Conservation (phyloP, 35 echinoderm and acorn worm species). For the Lytechinus pictus region DNA sequence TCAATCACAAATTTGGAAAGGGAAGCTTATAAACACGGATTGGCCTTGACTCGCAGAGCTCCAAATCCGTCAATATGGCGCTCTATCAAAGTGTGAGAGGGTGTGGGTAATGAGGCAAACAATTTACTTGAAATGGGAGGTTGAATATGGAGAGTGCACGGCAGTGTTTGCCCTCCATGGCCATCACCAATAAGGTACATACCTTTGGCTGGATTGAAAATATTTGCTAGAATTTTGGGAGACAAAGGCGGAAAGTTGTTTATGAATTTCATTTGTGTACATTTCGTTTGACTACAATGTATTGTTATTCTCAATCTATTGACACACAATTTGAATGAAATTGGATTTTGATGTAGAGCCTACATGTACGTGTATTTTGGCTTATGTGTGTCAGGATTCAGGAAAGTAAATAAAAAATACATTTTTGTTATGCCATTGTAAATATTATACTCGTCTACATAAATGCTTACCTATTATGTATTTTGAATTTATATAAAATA, state of each 20-base stretch:
- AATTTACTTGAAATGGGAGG: not conserved
- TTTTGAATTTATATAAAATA: no score
- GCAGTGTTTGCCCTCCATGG: not conserved
- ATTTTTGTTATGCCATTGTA: not conserved
- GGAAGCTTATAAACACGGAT: not conserved
- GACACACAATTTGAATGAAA: no score
- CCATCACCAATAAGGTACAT: not conserved
- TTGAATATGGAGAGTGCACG: not conserved
- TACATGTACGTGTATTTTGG: no score
- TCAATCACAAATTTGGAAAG: not conserved
- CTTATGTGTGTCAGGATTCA: not conserved
- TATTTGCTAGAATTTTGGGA: not conserved
- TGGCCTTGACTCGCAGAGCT: not conserved
- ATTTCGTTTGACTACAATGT: no score
- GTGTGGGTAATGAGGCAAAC: not conserved
- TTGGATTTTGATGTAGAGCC: no score
- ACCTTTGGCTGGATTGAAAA: not conserved
- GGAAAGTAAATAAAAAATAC: not conserved
- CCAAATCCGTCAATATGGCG: not conserved
- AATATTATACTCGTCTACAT: no score
- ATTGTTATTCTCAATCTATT: no score
- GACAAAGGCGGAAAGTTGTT: not conserved
- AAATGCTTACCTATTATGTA: no score
- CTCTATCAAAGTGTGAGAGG: slow-evolving; percentile 11
- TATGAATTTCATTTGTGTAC: no score